Base-by-base conservation (phyloP, 1,140 invertebrate genomes). In the Drosophila lacertosa region DNA sequence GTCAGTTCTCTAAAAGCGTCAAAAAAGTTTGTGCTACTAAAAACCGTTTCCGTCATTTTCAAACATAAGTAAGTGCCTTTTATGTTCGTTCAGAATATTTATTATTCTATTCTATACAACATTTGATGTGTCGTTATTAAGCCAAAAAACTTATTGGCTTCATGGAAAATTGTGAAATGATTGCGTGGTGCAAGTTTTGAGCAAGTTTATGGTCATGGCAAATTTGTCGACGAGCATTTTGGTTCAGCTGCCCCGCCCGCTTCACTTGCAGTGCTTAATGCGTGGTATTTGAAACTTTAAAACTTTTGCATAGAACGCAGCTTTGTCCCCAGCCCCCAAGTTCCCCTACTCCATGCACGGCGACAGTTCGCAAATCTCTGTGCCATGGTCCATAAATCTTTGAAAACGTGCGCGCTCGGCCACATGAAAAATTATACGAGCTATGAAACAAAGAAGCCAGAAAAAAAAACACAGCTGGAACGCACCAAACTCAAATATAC, bases 341-440 rank as follows among this genome's bases (percentile, higher is more conserved):
- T n/a, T 9, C 9, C 9, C 11, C 2, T 9, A 11, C 9, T 6
- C 2, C 11, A 10, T 65, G 50, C 51, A 69, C 37, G 42, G 60
- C 62, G 62, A 70, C 60, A 65, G 51, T 58, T 57, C 53, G 45
- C 67, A 70, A 70, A 70, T 65, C 62, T 70, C 51, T 65, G 20
- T 42, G 66, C 26, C 74, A 57, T 67, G 44, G 47, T 76, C 40
- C 79, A 86, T 84, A 84, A 84, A 86, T 84, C 81, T 84, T 55
- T 13, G 40, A 57, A 60, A 15, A 57, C 63, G 68, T 65, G 37
- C 50, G 37, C 50, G 51, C 48, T 54, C 42, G 9, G 24, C 59
- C 65, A 84, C 71, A 84, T 86, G 80, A 84, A 80, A 84, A 84
- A 84, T 86, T 80, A 80, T 83, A 64, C 44, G 58, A 58, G 55